Evolutionary conservation across 2,888 invertebrate species (phyloP).

Genomic region (Nomada ferruginata): DNA sequence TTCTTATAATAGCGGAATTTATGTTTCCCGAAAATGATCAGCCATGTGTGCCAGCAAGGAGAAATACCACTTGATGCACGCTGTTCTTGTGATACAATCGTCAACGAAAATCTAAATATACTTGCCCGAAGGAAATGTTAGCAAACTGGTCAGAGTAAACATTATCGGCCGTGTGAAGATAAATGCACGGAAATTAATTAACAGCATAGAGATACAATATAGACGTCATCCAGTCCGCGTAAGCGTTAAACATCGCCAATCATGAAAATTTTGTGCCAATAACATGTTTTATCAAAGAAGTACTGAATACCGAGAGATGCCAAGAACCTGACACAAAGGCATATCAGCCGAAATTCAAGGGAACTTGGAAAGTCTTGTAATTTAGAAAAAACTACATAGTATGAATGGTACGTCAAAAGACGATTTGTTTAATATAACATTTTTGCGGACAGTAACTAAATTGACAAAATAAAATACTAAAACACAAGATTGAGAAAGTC

Average conservation of each 20-base stretch:
- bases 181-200: constrained; percentile 32
- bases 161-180: constrained; percentile 25
- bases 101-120: constrained; percentile 58
- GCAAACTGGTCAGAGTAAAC: constrained; percentile 48
- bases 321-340: no score
- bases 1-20: constrained; percentile 43
- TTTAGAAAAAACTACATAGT: no score
- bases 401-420: no score
- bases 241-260: background rate
- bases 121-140: constrained; percentile 46
- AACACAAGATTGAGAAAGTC: no score
- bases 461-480: no score
- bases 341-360: no score
- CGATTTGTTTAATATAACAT: no score
- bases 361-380: no score
- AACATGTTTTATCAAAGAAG: background rate
- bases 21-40: background rate
- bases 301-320: background rate
- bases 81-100: constrained; percentile 29
- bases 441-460: no score
- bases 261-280: background rate
- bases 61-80: constrained; percentile 9
- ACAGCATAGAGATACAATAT: background rate
- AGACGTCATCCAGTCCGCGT: background rate
- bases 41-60: constrained; percentile 16